These are phyloP conservation scores for Epinephelus coioides DNA, from an alignment of 2,797 vertebrate genomes.

Conservation along the genomic window DNA sequence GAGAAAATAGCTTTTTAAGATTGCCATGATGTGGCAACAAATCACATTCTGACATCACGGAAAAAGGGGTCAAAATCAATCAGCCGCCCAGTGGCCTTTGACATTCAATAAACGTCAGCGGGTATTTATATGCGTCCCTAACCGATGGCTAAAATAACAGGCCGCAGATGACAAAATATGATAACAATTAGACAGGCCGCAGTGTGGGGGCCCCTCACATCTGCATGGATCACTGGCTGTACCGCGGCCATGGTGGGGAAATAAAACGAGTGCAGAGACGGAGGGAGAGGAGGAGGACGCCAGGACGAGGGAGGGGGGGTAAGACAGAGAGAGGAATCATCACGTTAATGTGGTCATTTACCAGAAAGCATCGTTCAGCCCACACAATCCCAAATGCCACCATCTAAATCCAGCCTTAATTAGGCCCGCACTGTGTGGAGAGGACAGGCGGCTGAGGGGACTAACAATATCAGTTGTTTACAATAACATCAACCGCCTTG, in stretches of 20 bases:
- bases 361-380: conserved; percentile 72
- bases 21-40: conserved; percentile 82
- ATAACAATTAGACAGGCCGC: conserved; percentile 77
- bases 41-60: conserved; percentile 82
- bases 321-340: conserved; percentile 71
- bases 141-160: conserved; percentile 75
- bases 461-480: conserved; percentile 81
- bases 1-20: conserved; percentile 85
- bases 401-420: conserved; percentile 81
- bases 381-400: conserved; percentile 81
- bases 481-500: conserved; percentile 77
- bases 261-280: conserved; percentile 38
- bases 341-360: conserved; percentile 81
- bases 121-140: conserved; percentile 78
- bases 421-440: conserved; percentile 61
- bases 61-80: conserved; percentile 84
- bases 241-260: conserved; percentile 32
- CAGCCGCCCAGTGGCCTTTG: conserved; percentile 81
- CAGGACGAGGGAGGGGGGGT: conserved; percentile 4
- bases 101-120: conserved; percentile 84
- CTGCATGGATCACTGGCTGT: conserved; percentile 74
- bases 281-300: conserved; percentile 24
- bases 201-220: conserved; percentile 38
- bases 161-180: conserved; percentile 77
- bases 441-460: conserved; percentile 73